phyloP scores from a whole-genome alignment of 1,140 invertebrate genomes.

The Drosophila paulistorum region DNA sequence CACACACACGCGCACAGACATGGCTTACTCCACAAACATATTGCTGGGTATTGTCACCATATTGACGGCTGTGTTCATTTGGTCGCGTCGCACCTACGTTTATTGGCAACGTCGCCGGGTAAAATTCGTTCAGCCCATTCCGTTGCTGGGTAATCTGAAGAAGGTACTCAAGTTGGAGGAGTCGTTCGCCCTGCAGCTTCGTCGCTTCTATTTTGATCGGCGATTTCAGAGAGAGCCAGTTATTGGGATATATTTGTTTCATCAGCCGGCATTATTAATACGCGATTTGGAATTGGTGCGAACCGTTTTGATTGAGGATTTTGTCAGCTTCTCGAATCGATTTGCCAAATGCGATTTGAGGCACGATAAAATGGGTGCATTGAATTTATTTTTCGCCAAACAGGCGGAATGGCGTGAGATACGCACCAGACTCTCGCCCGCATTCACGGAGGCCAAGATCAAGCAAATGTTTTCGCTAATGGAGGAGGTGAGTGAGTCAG shows the following conservation, averaged over 20 bases:
- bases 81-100: constrained; percentile 80
- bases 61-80: constrained; percentile 73
- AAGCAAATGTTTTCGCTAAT: constrained; percentile 85
- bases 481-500: constrained; percentile 72
- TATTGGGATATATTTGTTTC: constrained; percentile 83
- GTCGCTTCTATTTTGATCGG: constrained; percentile 72
- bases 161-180: constrained; percentile 70
- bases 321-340: constrained; percentile 81
- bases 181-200: constrained; percentile 71
- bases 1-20: constrained; percentile 16
- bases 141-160: constrained; percentile 72
- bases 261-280: constrained; percentile 83
- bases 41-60: constrained; percentile 73
- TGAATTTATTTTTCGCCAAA: constrained; percentile 75
- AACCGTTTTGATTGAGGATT: constrained; percentile 84
- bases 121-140: constrained; percentile 75
- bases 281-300: constrained; percentile 84
- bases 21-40: constrained; percentile 73
- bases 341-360: constrained; percentile 68
- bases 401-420: constrained; percentile 84
- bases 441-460: constrained; percentile 85
- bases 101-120: constrained; percentile 79
- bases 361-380: constrained; percentile 72
- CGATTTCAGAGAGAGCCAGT: constrained; percentile 72
- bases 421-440: constrained; percentile 84